Evolutionary conservation across 1,140 invertebrate genomes (phyloP).

Genomic region (Lordiphosa stackelbergi): DNA sequence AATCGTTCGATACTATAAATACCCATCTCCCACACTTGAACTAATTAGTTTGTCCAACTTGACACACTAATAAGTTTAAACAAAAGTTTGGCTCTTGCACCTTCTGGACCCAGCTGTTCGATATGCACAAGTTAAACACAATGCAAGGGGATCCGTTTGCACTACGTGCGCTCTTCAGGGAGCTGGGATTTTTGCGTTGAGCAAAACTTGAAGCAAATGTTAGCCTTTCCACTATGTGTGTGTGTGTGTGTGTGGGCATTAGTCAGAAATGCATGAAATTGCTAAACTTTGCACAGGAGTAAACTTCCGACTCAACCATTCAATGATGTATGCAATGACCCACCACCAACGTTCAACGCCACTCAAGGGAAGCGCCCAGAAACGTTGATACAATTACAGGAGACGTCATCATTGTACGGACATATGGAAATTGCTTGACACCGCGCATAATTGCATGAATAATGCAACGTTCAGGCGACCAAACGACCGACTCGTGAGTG

Average conservation of each 20-base stretch:
- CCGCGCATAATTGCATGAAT: conserved; percentile 59
- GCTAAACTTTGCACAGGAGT: conserved; percentile 40
- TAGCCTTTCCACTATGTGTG: conserved; percentile 35
- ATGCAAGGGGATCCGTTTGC: conserved; percentile 12
- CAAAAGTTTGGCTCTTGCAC: not conserved
- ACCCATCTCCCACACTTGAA: conserved; percentile 1
- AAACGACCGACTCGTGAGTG: conserved; percentile 20
- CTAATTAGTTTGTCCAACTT: conserved; percentile 31
- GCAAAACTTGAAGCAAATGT: conserved; percentile 58
- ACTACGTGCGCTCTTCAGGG: not conserved
- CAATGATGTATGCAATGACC: conserved; percentile 1
- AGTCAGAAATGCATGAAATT: conserved; percentile 71
- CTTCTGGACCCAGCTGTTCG: conserved; percentile 24
- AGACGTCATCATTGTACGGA: not conserved
- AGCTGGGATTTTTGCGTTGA: too few relatives aligned
- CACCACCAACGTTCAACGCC: conserved; percentile 5
- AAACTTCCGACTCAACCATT: conserved; percentile 2
- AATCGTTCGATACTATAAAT: too few relatives aligned
- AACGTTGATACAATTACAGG: conserved; percentile 9
- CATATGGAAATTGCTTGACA: conserved; percentile 29
- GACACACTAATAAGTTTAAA: conserved; percentile 4
- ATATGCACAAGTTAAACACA: conserved; percentile 21
- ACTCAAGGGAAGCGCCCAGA: conserved; percentile 1
- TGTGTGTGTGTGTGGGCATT: conserved; percentile 57
- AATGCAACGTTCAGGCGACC: conserved; percentile 35